Conservation (phyloP, 2,888 invertebrate genomes). For the Lasius platythorax region DNA sequence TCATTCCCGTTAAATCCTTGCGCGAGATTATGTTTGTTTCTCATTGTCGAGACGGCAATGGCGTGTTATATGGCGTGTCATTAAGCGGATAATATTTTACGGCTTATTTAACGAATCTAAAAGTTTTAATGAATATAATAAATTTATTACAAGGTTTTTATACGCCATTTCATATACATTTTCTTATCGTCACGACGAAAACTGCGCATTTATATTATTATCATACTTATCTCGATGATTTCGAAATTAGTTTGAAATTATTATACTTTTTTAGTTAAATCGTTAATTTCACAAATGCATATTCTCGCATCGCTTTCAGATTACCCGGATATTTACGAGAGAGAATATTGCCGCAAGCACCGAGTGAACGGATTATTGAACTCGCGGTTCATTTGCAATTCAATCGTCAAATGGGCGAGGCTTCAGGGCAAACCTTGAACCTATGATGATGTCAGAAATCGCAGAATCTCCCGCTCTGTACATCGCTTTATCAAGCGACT, state of each 20-base stretch:
- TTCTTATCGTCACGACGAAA: neutral
- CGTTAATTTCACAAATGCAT: constrained; percentile 25
- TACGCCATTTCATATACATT: neutral
- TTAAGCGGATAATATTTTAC: constrained; percentile 1
- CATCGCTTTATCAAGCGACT: constrained; percentile 34
- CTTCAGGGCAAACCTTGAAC: constrained; percentile 58
- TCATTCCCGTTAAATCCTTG: constrained; percentile 29
- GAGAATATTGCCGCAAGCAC: constrained; percentile 20
- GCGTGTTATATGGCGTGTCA: neutral
- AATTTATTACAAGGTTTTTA: neutral
- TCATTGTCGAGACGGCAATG: neutral
- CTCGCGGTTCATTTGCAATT: constrained; percentile 56
- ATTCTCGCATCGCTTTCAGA: constrained; percentile 21
- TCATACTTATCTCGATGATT: constrained; percentile 10
- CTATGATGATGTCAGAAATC: constrained; percentile 49
- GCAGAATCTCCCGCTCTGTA: constrained; percentile 29
- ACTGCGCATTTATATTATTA: neutral
- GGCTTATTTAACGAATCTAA: neutral
- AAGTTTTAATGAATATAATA: constrained; percentile 15
- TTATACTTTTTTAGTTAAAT: neutral
- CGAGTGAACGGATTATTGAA: constrained; percentile 46
- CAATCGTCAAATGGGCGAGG: constrained; percentile 42
- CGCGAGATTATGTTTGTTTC: constrained; percentile 44
- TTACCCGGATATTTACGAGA: constrained; percentile 19
- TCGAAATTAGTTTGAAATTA: neutral